These are phyloP conservation scores for Caenorhabditis briggsae DNA, from an alignment of 1,140 invertebrate genomes.

Conservation along the genomic window DNA sequence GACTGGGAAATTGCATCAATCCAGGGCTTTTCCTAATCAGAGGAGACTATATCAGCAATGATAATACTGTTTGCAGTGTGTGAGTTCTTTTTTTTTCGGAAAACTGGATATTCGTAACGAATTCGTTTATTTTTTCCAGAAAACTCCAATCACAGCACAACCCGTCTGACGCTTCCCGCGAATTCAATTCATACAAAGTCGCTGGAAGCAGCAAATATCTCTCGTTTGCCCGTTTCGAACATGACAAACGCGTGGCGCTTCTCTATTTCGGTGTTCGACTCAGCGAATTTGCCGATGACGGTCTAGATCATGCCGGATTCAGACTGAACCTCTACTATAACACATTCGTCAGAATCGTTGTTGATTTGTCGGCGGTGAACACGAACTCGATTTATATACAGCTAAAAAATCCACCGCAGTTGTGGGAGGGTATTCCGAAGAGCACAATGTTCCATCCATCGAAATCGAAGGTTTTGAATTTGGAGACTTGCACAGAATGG, in stretches of 20 bases:
- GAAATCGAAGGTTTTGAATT: slow-evolving; percentile 55
- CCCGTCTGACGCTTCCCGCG: not conserved
- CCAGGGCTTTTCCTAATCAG: slow-evolving; percentile 64
- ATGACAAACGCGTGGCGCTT: slow-evolving; percentile 57
- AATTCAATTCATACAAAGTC: slow-evolving; percentile 9
- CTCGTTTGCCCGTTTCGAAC: slow-evolving; percentile 66
- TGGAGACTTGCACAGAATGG: slow-evolving; percentile 65
- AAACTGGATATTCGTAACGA: not conserved
- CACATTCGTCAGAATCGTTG: slow-evolving; percentile 46
- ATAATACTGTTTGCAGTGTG: slow-evolving; percentile 60
- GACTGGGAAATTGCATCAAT: slow-evolving; percentile 65
- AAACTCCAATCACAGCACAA: not conserved
- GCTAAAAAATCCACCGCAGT: slow-evolving; percentile 60
- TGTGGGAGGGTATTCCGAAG: slow-evolving; percentile 64
- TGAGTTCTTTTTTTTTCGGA: slow-evolving; percentile 13
- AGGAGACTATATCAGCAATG: slow-evolving; percentile 62
- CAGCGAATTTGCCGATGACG: not conserved
- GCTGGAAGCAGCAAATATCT: slow-evolving; percentile 61
- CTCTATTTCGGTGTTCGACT: slow-evolving; percentile 63
- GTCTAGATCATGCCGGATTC: slow-evolving; percentile 28
- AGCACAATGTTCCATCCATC: not conserved
- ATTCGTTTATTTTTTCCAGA: slow-evolving; percentile 19
- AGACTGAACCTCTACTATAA: slow-evolving; percentile 17
- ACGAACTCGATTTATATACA: slow-evolving; percentile 56
- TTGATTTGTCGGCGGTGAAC: slow-evolving; percentile 20